Percentiles rank a stretch among this genome's conserved stretches.
Evolutionary conservation across 2,113 vertebrate species (phyloP).

Genomic region (Gila orcuttii): DNA sequence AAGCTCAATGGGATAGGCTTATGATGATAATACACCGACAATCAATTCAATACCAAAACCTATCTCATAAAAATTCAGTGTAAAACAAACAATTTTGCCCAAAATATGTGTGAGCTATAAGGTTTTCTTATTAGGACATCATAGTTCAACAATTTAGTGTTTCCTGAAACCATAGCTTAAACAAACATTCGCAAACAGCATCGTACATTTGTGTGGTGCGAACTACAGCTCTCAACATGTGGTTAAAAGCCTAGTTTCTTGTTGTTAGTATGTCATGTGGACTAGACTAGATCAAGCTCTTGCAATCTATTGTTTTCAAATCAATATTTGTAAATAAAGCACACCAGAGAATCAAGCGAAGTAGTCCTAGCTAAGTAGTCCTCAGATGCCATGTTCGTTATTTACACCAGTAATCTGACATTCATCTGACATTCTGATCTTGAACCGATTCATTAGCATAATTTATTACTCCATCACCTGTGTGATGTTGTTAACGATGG

Average conservation of each 20-base stretch:
- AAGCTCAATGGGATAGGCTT: background rate
- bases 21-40: background rate
- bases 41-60: background rate
- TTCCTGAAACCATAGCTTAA: background rate
- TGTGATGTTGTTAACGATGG: background rate
- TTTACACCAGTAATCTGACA: background rate
- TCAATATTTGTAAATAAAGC: background rate
- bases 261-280: background rate
- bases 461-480: background rate
- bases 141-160: background rate
- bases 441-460: background rate
- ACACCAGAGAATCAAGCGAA: background rate
- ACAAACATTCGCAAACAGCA: background rate
- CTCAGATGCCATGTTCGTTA: background rate
- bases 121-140: background rate
- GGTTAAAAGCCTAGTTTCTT: background rate
- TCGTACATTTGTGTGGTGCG: background rate
- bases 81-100: background rate
- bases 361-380: background rate
- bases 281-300: background rate
- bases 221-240: background rate
- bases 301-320: background rate
- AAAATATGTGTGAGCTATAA: background rate
- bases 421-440: background rate
- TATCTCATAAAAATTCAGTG: background rate